These are phyloP conservation scores for Hydrozoanthus tunicans DNA, from an alignment of 64 coral and sea anemone species.

Conservation along the genomic window DNA sequence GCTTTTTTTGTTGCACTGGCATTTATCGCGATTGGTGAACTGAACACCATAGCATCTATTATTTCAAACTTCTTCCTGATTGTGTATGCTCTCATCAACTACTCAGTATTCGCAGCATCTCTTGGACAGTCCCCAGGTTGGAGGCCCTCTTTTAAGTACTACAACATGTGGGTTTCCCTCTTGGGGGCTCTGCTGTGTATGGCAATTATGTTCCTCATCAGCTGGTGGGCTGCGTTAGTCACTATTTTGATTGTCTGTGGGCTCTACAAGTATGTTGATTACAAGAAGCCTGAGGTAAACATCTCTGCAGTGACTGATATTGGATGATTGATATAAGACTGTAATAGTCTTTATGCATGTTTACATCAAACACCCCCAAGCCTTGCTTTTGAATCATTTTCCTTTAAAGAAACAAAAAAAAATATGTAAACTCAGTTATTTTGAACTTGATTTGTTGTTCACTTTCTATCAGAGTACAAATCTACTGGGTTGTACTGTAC, in stretches of 20 bases:
- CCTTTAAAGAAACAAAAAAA: too few relatives aligned
- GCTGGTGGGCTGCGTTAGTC: conserved; percentile 95
- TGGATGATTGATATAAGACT: not conserved
- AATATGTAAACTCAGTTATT: too few relatives aligned
- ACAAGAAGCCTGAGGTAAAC: conserved; percentile 93
- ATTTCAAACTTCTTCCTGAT: conserved; percentile 96
- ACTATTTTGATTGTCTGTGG: conserved; percentile 81
- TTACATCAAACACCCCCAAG: too few relatives aligned
- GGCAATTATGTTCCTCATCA: conserved; percentile 99
- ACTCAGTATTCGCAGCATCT: conserved; percentile 97
- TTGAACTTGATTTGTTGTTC: too few relatives aligned
- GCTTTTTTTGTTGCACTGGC: conserved; percentile 77
- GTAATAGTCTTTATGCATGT: too few relatives aligned
- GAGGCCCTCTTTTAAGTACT: conserved; percentile 96
- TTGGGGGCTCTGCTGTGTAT: conserved; percentile 89
- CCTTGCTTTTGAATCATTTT: too few relatives aligned
- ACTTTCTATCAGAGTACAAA: too few relatives aligned
- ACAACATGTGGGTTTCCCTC: conserved; percentile 96
- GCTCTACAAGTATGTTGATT: conserved; percentile 92
- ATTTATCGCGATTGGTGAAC: conserved; percentile 86
- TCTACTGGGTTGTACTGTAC: too few relatives aligned
- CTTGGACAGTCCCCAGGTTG: conserved; percentile 90
- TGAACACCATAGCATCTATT: conserved; percentile 90
- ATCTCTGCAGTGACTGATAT: not conserved
- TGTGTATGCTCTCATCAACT: conserved; percentile 97